Conservation (phyloP, 2,888 invertebrate species). For the Baronia brevicornis region DNA sequence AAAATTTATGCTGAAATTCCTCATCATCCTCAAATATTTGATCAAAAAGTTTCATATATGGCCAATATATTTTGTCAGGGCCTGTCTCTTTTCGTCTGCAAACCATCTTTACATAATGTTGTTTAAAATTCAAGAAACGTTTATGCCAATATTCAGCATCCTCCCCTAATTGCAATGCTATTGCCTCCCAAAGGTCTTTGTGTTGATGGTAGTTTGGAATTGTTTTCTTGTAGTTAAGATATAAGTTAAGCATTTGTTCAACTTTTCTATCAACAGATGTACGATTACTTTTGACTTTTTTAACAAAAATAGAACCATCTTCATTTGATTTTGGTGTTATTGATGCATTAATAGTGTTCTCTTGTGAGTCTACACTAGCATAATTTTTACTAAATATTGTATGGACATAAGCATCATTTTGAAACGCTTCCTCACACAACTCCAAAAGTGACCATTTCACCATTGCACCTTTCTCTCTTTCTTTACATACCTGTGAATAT, state of each 20-base stretch:
- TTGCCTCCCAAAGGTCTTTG: conserved; percentile 53
- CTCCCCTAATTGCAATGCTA: conserved; percentile 51
- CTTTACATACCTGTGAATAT: conserved; percentile 34
- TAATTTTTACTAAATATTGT: conserved; percentile 19
- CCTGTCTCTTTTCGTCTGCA: conserved; percentile 39
- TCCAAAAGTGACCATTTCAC: conserved; percentile 45
- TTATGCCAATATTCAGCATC: conserved; percentile 61
- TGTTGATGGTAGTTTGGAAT: conserved; percentile 40
- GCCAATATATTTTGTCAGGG: conserved; percentile 43
- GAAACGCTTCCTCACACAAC: conserved; percentile 51
- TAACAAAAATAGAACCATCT: conserved; percentile 31
- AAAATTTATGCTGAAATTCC: conserved; percentile 39
- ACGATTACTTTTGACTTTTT: conserved; percentile 28
- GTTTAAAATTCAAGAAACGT: conserved; percentile 57
- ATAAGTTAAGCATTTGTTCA: conserved; percentile 46
- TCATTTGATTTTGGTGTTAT: conserved; percentile 12
- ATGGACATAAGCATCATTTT: conserved; percentile 34
- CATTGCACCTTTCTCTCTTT: conserved; percentile 33
- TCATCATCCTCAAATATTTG: conserved; percentile 50
- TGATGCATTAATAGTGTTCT: conserved; percentile 12
- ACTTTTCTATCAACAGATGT: conserved; percentile 41
- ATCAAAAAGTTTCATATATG: conserved; percentile 53
- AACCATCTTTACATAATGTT: conserved; percentile 52
- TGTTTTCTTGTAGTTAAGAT: conserved; percentile 46
- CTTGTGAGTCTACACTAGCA: neutral